Conservation (phyloP, 2,888 invertebrate species). For the Agrenia bidenticulata region DNA sequence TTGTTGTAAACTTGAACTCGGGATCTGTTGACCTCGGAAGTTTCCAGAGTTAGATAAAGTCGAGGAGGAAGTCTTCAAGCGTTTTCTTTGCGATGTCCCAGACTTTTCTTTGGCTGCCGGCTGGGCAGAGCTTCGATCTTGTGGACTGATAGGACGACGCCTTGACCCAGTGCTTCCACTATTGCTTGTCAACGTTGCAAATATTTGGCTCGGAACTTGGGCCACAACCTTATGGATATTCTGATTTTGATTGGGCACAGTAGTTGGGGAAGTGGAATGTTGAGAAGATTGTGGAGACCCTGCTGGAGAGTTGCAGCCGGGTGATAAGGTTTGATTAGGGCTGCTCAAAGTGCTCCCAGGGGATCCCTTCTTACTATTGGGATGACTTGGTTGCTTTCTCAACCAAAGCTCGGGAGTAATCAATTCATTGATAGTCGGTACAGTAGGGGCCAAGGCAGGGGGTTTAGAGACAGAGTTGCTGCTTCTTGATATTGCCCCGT, state of each 20-base stretch:
- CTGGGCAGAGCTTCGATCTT: too few species aligned
- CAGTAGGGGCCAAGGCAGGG: neutral
- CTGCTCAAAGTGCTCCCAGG: conserved; percentile 4
- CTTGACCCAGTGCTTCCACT: too few species aligned
- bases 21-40: too few species aligned
- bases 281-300: neutral
- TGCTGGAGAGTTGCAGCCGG: neutral
- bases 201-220: too few species aligned
- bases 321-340: conserved; percentile 2
- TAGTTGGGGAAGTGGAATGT: neutral
- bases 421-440: conserved; percentile 24
- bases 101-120: too few species aligned
- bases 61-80: too few species aligned
- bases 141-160: too few species aligned
- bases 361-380: conserved; percentile 7
- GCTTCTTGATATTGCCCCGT: neutral
- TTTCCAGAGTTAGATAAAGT: too few species aligned
- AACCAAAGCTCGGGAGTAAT: conserved; percentile 46
- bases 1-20: too few species aligned
- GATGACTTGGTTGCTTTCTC: conserved; percentile 6
- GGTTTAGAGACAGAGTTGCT: neutral
- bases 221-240: too few species aligned
- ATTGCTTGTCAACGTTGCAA: neutral
- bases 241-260: too few species aligned
- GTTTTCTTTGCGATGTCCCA: too few species aligned